Base-by-base conservation (phyloP, 2,888 invertebrate species). In the Melieria picta region DNA sequence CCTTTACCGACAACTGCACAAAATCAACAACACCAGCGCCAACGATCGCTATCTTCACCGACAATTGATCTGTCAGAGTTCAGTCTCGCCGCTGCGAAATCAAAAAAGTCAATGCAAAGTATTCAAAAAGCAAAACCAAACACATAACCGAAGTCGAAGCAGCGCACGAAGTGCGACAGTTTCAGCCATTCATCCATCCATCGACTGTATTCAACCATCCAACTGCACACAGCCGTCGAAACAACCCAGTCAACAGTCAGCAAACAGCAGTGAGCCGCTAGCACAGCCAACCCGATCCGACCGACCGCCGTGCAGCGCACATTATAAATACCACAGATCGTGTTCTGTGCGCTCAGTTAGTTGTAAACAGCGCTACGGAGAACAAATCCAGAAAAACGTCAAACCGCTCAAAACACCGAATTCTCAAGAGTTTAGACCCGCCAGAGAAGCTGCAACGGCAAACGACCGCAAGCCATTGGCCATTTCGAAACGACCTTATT, bases 251-350 rank as follows among this genome's bases (percentile, higher is more conserved):
- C 11, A 43, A 46, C 30, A 57, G 47, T 5, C 66, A 47, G 56
- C 50, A 52, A 52, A 13, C 52, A 52, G 52, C 43, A 52, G 7
- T 42, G 13, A 30, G 16, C 58, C 66, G 55, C 52, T 43, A 57
- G 66, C 30, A 52, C 47, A 56, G 56, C 47, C 58, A 57, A 58
- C 66, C 47, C 50, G 66, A 67, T 50, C 58, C 4, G 45, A 5
- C 13, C 66, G 43, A 61, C 16, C 50, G 43, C 50, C 11, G 46
- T 42, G 71, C 52, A 66, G 47, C 48, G 56, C 55, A 81, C 79
- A 79, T 82, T 81, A 83, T 83, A 83, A 84, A 84, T 82, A 83
- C 74, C 78, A 76, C 79, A 76, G 69, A 58, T 47, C 77, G 71
- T 77, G 75, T 75, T 74, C 77, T 78, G 75, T 77, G 67, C 56